These are phyloP conservation scores for Machimus rusticus DNA, from an alignment of 2,888 invertebrate genomes.

Conservation along the genomic window DNA sequence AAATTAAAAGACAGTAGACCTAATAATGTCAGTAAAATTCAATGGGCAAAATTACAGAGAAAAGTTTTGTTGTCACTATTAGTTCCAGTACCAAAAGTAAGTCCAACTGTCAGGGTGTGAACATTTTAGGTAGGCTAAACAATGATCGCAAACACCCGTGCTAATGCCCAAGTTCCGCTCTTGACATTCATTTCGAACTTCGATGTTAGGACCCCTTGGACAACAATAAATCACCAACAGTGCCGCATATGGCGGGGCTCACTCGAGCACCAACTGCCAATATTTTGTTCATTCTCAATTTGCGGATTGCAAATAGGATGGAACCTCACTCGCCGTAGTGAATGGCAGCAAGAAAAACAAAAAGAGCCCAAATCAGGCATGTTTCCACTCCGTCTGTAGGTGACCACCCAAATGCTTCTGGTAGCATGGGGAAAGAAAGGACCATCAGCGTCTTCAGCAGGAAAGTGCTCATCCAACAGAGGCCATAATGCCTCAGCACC, in stretches of 20 bases:
- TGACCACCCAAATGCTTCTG: slow-evolving; percentile 30
- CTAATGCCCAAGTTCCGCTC: slow-evolving; percentile 3
- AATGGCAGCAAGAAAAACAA: not conserved
- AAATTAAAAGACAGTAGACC: not conserved
- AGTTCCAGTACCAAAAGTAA: not conserved
- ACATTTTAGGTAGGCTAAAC: not conserved
- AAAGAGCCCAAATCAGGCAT: not conserved
- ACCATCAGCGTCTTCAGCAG: not conserved
- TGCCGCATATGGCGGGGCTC: not conserved
- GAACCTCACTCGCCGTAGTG: not conserved
- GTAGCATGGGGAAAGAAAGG: slow-evolving; percentile 18
- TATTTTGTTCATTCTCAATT: slow-evolving; percentile 1
- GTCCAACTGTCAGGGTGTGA: not conserved
- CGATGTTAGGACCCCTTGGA: not conserved
- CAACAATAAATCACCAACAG: slow-evolving; percentile 17
- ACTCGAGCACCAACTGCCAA: not conserved
- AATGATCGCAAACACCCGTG: not conserved
- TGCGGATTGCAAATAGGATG: slow-evolving; percentile 10
- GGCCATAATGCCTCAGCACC: slow-evolving; percentile 6
- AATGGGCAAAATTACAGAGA: not conserved
- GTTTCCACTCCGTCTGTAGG: not conserved
- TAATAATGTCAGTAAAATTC: not conserved
- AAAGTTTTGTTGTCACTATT: slow-evolving; percentile 7
- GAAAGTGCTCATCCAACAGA: not conserved
- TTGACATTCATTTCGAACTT: not conserved